Conservation (phyloP, 1,140 invertebrate species). For the Drosophila bocki region DNA sequence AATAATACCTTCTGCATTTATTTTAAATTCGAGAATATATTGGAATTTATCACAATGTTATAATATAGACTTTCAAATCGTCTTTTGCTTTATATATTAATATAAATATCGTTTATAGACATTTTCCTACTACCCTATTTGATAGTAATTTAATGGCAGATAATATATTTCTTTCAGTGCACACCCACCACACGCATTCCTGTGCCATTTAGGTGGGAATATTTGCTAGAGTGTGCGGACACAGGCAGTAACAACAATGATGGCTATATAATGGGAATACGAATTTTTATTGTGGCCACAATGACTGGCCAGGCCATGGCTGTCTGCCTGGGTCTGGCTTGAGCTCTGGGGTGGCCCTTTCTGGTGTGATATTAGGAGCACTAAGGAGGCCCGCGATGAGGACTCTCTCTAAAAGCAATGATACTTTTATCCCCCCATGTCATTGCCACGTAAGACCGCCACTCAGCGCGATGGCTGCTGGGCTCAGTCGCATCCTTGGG, state of each 20-base stretch:
- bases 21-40: no score
- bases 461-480: conserved; percentile 46
- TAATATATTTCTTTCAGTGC: background rate
- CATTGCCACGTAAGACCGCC: conserved; percentile 64
- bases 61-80: no score
- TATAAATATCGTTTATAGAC: no score
- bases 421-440: conserved; percentile 65
- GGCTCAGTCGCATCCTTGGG: conserved; percentile 49
- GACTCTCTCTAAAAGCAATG: conserved; percentile 51
- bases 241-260: conserved; percentile 36
- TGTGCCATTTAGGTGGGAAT: conserved; percentile 10
- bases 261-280: conserved; percentile 55
- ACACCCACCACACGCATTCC: background rate
- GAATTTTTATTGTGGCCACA: conserved; percentile 60
- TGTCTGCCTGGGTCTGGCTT: background rate
- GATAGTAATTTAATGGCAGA: background rate
- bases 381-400: conserved; percentile 28
- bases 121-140: no score
- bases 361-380: conserved; percentile 28
- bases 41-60: no score
- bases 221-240: conserved; percentile 15
- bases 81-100: no score
- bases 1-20: no score
- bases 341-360: background rate
- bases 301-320: conserved; percentile 21